These are phyloP conservation scores for Mantis religiosa DNA, from an alignment of 2,888 invertebrate genomes.

Conservation along the genomic window DNA sequence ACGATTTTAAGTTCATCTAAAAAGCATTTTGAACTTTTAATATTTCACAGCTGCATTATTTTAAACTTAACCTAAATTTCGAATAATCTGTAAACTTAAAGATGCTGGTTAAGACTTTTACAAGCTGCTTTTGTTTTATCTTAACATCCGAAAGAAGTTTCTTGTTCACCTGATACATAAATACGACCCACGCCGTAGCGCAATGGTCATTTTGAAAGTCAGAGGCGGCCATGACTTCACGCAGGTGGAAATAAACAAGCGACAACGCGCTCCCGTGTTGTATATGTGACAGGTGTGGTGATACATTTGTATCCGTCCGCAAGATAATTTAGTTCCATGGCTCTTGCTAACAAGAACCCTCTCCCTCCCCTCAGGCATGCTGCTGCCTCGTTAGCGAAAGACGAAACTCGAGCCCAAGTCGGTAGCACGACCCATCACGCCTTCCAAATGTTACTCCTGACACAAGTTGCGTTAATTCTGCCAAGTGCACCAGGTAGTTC, in stretches of 20 bases:
- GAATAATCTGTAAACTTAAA: too few relatives aligned
- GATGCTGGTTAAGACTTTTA: too few relatives aligned
- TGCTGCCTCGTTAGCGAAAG: not conserved
- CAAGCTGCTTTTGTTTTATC: too few relatives aligned
- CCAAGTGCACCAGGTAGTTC: not conserved
- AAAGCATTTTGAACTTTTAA: too few relatives aligned
- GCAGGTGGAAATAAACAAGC: not conserved
- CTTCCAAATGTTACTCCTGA: not conserved
- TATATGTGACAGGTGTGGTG: constrained; percentile 11
- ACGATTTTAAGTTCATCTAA: too few relatives aligned
- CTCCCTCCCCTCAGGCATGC: not conserved
- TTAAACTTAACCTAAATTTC: too few relatives aligned
- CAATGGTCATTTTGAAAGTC: not conserved
- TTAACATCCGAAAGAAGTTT: not conserved
- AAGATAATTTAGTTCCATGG: constrained; percentile 13
- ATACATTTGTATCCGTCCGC: constrained; percentile 17
- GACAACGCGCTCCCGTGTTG: not conserved
- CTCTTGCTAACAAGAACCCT: constrained; percentile 8
- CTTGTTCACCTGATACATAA: not conserved
- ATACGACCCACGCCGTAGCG: not conserved
- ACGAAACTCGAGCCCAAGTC: not conserved
- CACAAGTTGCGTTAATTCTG: not conserved
- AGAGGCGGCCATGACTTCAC: not conserved
- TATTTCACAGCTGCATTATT: too few relatives aligned
- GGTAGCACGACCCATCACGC: not conserved